Base-by-base conservation (phyloP, 1,140 invertebrate species). In the Adelges cooleyi region DNA sequence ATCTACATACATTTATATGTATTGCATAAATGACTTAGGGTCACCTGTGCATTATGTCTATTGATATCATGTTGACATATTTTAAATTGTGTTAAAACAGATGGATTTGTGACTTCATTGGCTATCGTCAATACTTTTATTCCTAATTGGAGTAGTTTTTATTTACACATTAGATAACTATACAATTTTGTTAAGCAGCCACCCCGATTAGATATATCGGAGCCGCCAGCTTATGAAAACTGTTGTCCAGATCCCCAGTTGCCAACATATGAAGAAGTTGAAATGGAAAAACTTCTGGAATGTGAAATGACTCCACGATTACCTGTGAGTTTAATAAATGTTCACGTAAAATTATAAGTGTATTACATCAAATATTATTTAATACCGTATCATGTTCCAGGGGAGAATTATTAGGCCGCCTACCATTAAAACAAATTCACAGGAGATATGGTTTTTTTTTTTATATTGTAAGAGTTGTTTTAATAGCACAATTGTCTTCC, bases 191-290 rank as follows among this genome's bases (percentile, higher is more conserved):
- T 83, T 59, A 79, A 89, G 69, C 85, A 85, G 49, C 87, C 87
- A 10, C 87, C 88, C 1, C 87, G 86, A 71, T 79, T 82, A 17
- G 87, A 90, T 71, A 89, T 87, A 74, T 86, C 85, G 51, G 87
- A 87, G 49, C 89, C 90, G 23, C 90, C 90, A 4, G 87, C 88
- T 2, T 94, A 94, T 73, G 85, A 87, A 73, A 80, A 87, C 13
- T 78, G 77, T 10, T 46, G 46, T 15, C 56, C 25, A 48, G 56
- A 62, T 48, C 44, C 46, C 46, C 90, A 90, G 76, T 77, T 92
- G 71, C 91, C 91, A 22, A 88, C 87, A 38, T 94, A 94, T 77
- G 91, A 92, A 74, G 90, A 94, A 75, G 90, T 92, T 48, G 87
- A 92, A 73, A 79, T 86, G 68, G 86, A 90, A 72, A 91, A 92